Evolutionary conservation across 1,140 invertebrate species (phyloP), one percentile per base, ranked within the genome.

Genomic region (Maconellicoccus hirsutus): DNA sequence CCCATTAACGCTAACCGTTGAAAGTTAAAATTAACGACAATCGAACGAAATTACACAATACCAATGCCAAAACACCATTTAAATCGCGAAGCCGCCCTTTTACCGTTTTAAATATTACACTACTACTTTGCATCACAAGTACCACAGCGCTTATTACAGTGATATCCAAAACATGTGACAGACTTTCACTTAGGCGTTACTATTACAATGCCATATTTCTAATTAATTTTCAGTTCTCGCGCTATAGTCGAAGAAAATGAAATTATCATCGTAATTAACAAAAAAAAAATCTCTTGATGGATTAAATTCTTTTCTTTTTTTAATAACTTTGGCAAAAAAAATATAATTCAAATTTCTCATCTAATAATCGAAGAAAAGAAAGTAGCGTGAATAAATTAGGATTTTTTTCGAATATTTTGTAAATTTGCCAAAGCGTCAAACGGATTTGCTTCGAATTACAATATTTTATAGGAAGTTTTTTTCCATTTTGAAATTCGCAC

Each of bases 11-110:
- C 42, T 16, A 52, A 52, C 12, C 42, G 42, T 52, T 19, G 42
- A 52, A 52, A 52, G 42, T 52, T 52, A 52, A 52, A 52, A 52
- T 52, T 52, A 52, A 52, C 42, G 42, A 52, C 42, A 52, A 52
- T 19, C 42, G 42, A 52, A 52, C 42, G 16, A 52, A 52, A 52
- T 19, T 52, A 52, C 42, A 19, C 42, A 19, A 14, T 19, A 19
- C 12, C 42, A 19, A 52, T 16, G 42, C 42, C 42, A 52, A 52
- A 52, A 52, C n/a, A 52, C 42, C 42, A 52, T 52, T 52, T 52
- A 19, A 52, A 52, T 52, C 42, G 42, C n/a, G 16, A 33, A 52
- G 16, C 42, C n/a, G 42, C 12, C 6, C 42, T 52, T 52, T 52
- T 52, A 52, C n/a, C 42, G 42, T 52, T 52, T 52, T 52, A 19